Evolutionary conservation across 2,888 invertebrate genomes (phyloP).

Genomic region (Drosophila longiperda): DNA sequence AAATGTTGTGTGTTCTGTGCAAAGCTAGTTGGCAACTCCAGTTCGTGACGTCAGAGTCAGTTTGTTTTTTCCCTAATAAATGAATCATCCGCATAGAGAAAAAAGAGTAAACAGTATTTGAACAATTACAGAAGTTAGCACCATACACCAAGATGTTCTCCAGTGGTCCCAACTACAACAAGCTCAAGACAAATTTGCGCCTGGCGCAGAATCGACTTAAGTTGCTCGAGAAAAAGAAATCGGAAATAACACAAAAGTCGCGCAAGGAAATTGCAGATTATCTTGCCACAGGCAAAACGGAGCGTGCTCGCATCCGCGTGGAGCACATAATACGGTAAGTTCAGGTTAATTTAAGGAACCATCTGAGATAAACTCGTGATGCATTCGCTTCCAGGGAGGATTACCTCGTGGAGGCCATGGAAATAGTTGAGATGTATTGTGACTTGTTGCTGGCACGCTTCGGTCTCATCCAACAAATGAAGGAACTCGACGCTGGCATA

Average conservation of each 20-base stretch:
- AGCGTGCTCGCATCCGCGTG: constrained; percentile 97
- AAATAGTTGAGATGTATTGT: constrained; percentile 99
- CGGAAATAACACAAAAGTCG: constrained; percentile 97
- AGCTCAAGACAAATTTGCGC: constrained; percentile 97
- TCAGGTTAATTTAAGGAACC: neutral
- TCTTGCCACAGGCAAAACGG: constrained; percentile 92
- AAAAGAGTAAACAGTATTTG: constrained; percentile 14
- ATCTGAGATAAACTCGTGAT: neutral
- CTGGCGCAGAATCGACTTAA: constrained; percentile 97
- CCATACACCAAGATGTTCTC: constrained; percentile 90
- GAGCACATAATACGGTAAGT: constrained; percentile 96
- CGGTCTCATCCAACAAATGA: constrained; percentile 98
- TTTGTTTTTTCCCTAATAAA: constrained; percentile 59
- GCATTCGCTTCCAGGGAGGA: constrained; percentile 90
- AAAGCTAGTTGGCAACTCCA: constrained; percentile 28
- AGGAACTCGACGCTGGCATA: constrained; percentile 97
- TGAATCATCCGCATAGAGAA: constrained; percentile 59
- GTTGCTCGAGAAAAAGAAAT: constrained; percentile 98
- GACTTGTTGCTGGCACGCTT: constrained; percentile 98
- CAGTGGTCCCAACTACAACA: constrained; percentile 96
- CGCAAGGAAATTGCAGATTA: constrained; percentile 98
- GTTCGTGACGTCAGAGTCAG: constrained; percentile 59
- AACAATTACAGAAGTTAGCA: constrained; percentile 20
- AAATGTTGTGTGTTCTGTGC: constrained; percentile 19
- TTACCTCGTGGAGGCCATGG: constrained; percentile 99